Evolutionary conservation across 2,113 vertebrate species (phyloP).

Genomic region (Nymphicus hollandicus): DNA sequence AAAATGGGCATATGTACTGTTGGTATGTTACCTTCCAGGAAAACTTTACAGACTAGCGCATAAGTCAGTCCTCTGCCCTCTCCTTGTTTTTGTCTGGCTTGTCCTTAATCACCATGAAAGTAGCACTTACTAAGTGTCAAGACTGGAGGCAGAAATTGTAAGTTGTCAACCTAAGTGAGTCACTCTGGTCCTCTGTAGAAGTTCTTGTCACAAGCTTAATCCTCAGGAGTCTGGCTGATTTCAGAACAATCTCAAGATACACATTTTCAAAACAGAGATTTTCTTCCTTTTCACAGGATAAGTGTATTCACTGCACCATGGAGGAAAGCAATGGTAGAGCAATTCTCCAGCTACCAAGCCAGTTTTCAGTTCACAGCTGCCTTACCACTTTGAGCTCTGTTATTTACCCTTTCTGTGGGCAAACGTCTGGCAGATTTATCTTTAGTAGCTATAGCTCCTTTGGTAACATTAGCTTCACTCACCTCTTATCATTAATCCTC

Average conservation of each 20-base stretch:
- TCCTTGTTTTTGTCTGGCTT: background rate
- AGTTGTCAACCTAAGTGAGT: background rate
- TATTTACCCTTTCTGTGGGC: background rate
- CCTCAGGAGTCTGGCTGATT: background rate
- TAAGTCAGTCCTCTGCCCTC: background rate
- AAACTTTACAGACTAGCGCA: background rate
- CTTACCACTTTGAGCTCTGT: background rate
- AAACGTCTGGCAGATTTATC: background rate
- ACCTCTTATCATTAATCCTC: background rate
- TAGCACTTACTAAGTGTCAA: background rate
- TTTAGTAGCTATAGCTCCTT: background rate
- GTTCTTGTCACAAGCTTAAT: background rate
- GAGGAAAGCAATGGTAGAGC: background rate
- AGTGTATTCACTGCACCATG: accelerated
- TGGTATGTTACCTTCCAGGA: background rate
- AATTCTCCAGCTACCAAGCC: background rate
- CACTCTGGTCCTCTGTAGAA: background rate
- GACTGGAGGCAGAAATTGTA: background rate
- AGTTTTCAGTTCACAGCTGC: background rate
- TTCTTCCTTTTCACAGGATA: background rate
- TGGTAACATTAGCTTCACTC: background rate
- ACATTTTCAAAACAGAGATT: background rate
- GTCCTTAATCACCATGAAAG: background rate
- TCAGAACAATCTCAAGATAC: background rate
- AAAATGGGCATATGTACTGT: background rate